Evolutionary conservation across 2,113 vertebrate genomes (phyloP).

Genomic region (Macaca nemestrina): DNA sequence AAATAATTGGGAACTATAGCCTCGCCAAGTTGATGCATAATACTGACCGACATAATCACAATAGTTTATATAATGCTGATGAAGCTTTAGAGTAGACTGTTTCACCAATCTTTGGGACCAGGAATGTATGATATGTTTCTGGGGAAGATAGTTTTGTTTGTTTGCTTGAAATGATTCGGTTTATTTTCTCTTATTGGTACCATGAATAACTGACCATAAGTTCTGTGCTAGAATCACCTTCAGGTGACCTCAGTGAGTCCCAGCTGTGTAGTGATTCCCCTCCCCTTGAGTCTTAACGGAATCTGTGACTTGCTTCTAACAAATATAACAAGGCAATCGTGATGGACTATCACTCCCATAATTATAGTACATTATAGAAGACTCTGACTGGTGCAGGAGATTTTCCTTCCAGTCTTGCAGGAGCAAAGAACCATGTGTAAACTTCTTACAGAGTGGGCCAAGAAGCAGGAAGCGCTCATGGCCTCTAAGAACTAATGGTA

Average conservation of each 20-base stretch:
- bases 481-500: background rate
- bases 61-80: background rate
- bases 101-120: background rate
- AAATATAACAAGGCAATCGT: background rate
- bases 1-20: background rate
- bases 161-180: background rate
- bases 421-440: background rate
- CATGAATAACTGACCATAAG: background rate
- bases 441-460: background rate
- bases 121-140: background rate
- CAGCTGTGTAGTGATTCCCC: background rate
- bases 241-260: background rate
- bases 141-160: background rate
- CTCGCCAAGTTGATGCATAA: background rate
- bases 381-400: background rate
- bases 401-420: background rate
- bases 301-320: background rate
- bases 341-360: background rate
- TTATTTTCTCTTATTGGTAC: background rate
- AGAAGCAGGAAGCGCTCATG: background rate
- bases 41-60: background rate
- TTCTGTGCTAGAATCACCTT: background rate
- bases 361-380: background rate
- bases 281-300: background rate
- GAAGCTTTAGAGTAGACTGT: background rate